A percentile compares a stretch with the other conserved stretches of the same genome.
Conservation (phyloP, 2,888 invertebrate genomes). For the Axea sp. region DNA sequence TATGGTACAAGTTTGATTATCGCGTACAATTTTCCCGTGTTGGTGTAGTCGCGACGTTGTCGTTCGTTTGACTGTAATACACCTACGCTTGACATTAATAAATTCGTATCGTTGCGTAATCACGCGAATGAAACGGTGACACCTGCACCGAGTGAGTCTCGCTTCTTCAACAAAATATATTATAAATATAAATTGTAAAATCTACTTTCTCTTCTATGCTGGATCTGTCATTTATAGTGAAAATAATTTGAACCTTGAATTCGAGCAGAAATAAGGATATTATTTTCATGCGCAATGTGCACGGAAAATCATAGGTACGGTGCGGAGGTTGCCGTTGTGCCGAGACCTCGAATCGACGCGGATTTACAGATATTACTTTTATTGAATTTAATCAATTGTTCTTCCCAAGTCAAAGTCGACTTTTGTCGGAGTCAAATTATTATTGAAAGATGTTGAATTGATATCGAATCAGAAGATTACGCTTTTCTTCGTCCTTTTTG, state of each 20-base stretch:
- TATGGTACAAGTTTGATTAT: conserved; percentile 55
- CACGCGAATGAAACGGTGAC: conserved; percentile 59
- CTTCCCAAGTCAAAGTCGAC: not conserved
- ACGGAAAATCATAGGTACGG: conserved; percentile 49
- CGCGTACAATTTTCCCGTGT: conserved; percentile 54
- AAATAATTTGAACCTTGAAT: conserved; percentile 57
- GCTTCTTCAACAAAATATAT: conserved; percentile 60
- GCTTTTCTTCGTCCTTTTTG: not conserved
- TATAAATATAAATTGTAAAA: conserved; percentile 59
- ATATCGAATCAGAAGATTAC: no score
- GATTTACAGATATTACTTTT: not conserved
- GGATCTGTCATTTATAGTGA: conserved; percentile 50
- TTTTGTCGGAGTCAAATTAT: not conserved
- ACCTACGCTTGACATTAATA: conserved; percentile 61
- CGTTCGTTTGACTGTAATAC: conserved; percentile 55
- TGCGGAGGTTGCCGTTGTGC: conserved; percentile 4
- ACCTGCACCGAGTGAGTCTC: conserved; percentile 61
- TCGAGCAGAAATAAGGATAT: conserved; percentile 56
- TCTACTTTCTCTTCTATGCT: conserved; percentile 58
- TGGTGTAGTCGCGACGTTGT: conserved; percentile 59
- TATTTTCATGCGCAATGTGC: conserved; percentile 25
- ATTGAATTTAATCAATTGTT: not conserved
- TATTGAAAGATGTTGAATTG: conserved; percentile 9
- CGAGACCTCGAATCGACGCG: conserved; percentile 2
- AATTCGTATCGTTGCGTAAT: conserved; percentile 59